These are phyloP conservation scores for Gyps fulvus DNA, from an alignment of 2,113 vertebrate species.

Conservation along the genomic window DNA sequence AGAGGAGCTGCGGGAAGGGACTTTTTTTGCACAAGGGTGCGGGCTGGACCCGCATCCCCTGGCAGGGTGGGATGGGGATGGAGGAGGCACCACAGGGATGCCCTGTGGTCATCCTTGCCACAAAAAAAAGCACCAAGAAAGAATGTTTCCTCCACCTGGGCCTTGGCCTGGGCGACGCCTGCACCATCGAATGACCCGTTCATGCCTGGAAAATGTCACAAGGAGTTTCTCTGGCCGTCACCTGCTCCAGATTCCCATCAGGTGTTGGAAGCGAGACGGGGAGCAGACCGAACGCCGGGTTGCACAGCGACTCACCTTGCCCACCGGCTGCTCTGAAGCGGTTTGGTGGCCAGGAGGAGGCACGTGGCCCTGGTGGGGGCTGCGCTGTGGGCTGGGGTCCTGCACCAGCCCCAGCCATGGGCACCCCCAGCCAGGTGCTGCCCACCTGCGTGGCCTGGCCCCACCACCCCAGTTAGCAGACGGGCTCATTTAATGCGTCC, in stretches of 20 bases:
- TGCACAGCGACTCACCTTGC: rapidly evolving
- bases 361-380: neutral
- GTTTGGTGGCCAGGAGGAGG: neutral
- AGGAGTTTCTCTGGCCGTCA: neutral
- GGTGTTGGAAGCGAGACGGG: neutral
- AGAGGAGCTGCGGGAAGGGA: neutral
- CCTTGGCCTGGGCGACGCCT: neutral
- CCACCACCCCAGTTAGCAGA: rapidly evolving
- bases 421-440: neutral
- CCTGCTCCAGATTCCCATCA: neutral
- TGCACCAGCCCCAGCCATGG: neutral
- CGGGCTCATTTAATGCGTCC: rapidly evolving
- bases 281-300: rapidly evolving
- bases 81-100: neutral
- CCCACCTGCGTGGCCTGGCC: neutral
- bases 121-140: neutral
- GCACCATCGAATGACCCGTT: neutral
- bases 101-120: rapidly evolving
- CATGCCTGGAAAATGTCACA: neutral
- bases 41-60: rapidly evolving
- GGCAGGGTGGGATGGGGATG: neutral
- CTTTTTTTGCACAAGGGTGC: neutral
- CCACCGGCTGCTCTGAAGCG: rapidly evolving
- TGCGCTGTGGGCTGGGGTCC: neutral
- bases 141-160: neutral